Evolutionary conservation across 2,888 invertebrate genomes (phyloP), one percentile per base, ranked within the genome.

Genomic region (Ochlodes sylvanus): DNA sequence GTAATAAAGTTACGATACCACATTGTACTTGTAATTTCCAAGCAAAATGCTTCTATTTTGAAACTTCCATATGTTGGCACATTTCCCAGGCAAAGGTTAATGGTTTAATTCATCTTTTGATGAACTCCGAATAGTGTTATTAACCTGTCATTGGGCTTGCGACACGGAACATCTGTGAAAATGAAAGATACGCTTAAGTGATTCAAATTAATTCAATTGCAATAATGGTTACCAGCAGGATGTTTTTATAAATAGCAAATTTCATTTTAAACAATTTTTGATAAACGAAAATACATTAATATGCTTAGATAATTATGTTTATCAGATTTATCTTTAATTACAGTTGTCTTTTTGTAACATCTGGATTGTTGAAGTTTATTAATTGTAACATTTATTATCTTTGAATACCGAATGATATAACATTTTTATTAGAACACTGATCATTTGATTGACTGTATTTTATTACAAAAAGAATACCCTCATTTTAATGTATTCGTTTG

Each of bases 11-110:
- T 68, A 68, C 32, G 41, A 70, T 69, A 68, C 50, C 62, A 58
- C 62, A 67, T 72, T 71, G 72, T 72, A n/a, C 41, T 68, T 17
- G 55, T 68, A 50, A 62, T 68, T 62, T 68, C 62, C 56, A 63
- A 38, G 62, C 62, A 32, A 50, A 63, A 62, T 77, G 74, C 69
- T 57, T 75, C 58, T 72, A 76, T 88, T 84, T 86, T 79, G 85
- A 81, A 87, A 87, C 76, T 66, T 70, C 69, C 69, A 75, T 72
- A 72, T 67, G 71, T 73, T 72, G 69, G 68, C 70, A 77, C 73
- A 78, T 84, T 82, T 88, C 88, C 80, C 86, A 86, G 76, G 82
- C 79, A 87, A 85, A 89, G 89, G 87, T 88, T 88, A 88, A 85
- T 85, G 82, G 82, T 86, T 79, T 80, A 76, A 83, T 82, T 82